Conservation (phyloP, 2,888 invertebrate species). For the Drosophila testacea region DNA sequence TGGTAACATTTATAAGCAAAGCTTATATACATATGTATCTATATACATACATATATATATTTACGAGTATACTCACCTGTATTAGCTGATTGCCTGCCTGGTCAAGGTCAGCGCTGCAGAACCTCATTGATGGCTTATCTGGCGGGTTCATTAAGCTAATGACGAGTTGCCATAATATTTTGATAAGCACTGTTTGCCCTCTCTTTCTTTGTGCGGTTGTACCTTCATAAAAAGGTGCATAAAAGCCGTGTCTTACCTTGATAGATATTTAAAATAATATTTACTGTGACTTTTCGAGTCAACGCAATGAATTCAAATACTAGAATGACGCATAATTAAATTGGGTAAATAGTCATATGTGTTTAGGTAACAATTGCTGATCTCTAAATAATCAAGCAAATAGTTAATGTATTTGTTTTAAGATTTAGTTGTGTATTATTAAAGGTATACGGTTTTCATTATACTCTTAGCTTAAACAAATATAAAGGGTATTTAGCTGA, state of each 20-base stretch:
- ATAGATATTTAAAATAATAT: constrained; percentile 32
- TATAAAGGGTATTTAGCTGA: no score
- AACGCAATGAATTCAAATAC: constrained; percentile 1
- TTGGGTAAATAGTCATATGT: neutral
- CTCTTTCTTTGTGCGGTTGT: neutral
- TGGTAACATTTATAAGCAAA: constrained; percentile 39
- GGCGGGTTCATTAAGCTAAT: constrained; percentile 56
- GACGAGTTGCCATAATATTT: constrained; percentile 27
- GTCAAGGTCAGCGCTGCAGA: constrained; percentile 31
- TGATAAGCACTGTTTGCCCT: constrained; percentile 15
- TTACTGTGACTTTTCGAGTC: constrained; percentile 8
- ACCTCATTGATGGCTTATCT: constrained; percentile 30
- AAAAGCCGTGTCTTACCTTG: neutral
- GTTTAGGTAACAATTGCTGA: neutral
- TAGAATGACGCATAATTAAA: neutral
- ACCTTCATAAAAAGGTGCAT: neutral
- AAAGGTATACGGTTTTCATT: no score
- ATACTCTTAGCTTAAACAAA: no score
- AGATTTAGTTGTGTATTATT: no score
- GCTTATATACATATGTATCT: neutral
- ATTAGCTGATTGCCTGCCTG: constrained; percentile 46
- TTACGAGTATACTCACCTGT: neutral
- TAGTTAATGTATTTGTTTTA: no score
- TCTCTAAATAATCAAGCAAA: neutral
- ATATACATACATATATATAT: neutral